A percentile compares a stretch with the other conserved stretches of the same genome.
phyloP scores from a whole-genome alignment of 1,140 invertebrate genomes.

The Trichonephila clavipes region DNA sequence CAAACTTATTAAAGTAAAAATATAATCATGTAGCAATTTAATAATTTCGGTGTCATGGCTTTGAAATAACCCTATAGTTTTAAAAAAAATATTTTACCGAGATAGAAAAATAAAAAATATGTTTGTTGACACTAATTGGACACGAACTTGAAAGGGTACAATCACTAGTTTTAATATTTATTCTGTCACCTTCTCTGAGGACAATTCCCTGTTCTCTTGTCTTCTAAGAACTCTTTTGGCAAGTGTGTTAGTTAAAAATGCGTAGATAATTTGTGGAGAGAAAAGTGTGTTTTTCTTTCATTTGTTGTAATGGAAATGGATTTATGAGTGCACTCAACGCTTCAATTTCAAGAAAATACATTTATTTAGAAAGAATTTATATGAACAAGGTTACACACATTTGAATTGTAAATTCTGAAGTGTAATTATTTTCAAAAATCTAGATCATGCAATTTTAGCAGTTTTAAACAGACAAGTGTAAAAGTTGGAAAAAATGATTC shows the following conservation, averaged over 20 bases:
- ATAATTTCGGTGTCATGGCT: background rate
- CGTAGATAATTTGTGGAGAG: background rate
- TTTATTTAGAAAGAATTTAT: no score
- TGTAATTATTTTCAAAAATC: no score
- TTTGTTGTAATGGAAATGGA: background rate
- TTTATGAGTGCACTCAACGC: no score
- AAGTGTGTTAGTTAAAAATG: background rate
- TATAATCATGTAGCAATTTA: background rate
- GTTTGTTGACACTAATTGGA: constrained; percentile 30
- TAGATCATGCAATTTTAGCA: no score
- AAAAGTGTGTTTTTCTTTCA: background rate
- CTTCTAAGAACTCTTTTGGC: background rate
- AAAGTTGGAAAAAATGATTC: no score
- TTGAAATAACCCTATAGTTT: background rate
- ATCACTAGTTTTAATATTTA: constrained; percentile 20
- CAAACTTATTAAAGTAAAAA: background rate
- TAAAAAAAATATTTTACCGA: background rate
- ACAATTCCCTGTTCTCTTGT: constrained; percentile 22
- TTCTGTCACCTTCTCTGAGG: background rate
- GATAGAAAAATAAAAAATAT: background rate
- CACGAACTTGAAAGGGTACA: background rate
- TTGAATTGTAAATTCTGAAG: no score
- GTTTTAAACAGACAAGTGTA: no score
- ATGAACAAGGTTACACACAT: no score
- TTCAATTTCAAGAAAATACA: no score